Evolutionary conservation across 1,140 invertebrate species (phyloP).

Genomic region (Atta cephalotes): DNA sequence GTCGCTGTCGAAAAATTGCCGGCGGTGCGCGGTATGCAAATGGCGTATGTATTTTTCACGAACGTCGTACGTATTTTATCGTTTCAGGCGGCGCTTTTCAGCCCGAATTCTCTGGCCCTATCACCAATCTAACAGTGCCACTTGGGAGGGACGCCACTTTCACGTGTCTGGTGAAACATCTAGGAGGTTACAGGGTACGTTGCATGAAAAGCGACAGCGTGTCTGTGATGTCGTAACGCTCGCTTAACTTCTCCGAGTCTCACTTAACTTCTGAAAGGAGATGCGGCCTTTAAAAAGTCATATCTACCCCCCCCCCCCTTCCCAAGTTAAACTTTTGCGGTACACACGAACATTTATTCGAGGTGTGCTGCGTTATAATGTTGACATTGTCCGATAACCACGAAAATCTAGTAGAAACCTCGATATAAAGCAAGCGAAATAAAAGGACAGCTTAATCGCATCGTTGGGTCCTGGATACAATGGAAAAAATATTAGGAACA

Average conservation of each 20-base stretch:
- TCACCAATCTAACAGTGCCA: constrained; percentile 94
- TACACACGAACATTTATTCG: constrained; percentile 12
- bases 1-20: constrained; percentile 48
- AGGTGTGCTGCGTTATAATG: constrained; percentile 9
- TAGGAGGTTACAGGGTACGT: constrained; percentile 96
- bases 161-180: constrained; percentile 94
- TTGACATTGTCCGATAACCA: neutral
- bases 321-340: constrained; percentile 19
- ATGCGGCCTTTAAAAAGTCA: constrained; percentile 46
- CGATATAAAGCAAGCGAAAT: neutral
- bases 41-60: constrained; percentile 62
- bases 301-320: constrained; percentile 17
- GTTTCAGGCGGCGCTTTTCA: constrained; percentile 90
- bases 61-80: constrained; percentile 60
- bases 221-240: constrained; percentile 54
- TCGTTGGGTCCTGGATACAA: neutral
- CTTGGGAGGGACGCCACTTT: constrained; percentile 95
- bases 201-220: constrained; percentile 55
- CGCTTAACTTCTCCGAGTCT: constrained; percentile 50
- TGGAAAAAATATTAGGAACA: too few species aligned
- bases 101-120: constrained; percentile 93
- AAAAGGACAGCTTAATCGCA: neutral
- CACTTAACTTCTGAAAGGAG: constrained; percentile 58
- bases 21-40: constrained; percentile 57
- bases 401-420: constrained; percentile 5